phyloP scores from a whole-genome alignment of 2,797 vertebrate species.

The Spea hammondii region DNA sequence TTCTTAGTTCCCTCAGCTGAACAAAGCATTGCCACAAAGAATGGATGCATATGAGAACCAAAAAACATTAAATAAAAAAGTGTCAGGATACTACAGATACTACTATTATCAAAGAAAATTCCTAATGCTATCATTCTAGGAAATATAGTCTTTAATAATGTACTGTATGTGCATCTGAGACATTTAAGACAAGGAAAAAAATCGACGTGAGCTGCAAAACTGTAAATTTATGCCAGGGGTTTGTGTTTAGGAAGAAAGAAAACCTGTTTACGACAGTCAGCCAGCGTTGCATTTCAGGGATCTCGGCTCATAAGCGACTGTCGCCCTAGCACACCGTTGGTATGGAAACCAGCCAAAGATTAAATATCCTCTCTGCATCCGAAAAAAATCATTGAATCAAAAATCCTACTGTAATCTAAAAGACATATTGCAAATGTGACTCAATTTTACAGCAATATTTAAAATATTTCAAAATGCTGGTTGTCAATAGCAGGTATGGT shows the following conservation, averaged over 20 bases:
- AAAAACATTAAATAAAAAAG: too few relatives aligned
- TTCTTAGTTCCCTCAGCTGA: too few relatives aligned
- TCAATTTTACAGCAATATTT: conserved; percentile 26
- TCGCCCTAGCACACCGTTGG: conserved; percentile 25
- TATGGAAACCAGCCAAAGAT: conserved; percentile 50
- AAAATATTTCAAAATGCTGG: conserved; percentile 12
- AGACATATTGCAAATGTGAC: conserved; percentile 37
- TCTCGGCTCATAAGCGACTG: conserved; percentile 41
- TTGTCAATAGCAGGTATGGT: neutral
- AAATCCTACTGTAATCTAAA: conserved; percentile 25
- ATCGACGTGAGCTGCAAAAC: conserved; percentile 29
- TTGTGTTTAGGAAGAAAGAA: conserved; percentile 30
- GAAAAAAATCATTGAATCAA: conserved; percentile 8
- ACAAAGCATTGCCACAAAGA: too few relatives aligned
- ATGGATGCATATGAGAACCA: neutral
- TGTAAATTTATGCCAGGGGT: conserved; percentile 31
- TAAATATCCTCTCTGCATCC: conserved; percentile 14
- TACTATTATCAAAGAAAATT: too few relatives aligned
- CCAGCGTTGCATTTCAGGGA: conserved; percentile 39
- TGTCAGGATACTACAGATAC: too few relatives aligned
- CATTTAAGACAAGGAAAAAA: conserved; percentile 39
- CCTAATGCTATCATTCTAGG: too few relatives aligned
- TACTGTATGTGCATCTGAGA: neutral
- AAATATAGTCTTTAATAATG: too few relatives aligned
- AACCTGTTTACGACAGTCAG: conserved; percentile 11